phyloP scores from a whole-genome alignment of 2,888 invertebrate species.

The Drosophila affinis region DNA sequence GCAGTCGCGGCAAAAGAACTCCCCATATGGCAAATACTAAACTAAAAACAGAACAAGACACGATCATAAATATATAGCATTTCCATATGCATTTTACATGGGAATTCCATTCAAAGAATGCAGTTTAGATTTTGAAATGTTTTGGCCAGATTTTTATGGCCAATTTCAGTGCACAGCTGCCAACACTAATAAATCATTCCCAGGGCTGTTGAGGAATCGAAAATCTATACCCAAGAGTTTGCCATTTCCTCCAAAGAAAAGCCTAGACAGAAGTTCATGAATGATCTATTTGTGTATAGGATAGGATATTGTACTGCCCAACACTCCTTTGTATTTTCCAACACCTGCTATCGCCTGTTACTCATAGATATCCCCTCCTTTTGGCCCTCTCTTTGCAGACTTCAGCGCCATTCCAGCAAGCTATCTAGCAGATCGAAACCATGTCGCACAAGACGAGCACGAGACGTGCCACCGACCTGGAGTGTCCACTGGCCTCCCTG shows the following conservation, averaged over 20 bases:
- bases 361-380: neutral
- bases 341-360: neutral
- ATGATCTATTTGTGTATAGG: no score
- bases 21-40: neutral
- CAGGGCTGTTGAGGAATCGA: no score
- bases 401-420: constrained; percentile 22
- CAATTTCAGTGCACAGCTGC: neutral
- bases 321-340: neutral
- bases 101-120: neutral
- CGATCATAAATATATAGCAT: neutral
- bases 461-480: constrained; percentile 81
- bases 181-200: neutral
- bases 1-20: neutral
- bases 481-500: constrained; percentile 87
- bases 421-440: constrained; percentile 29
- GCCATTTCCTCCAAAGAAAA: neutral
- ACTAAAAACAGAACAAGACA: neutral
- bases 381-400: constrained; percentile 35
- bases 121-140: neutral
- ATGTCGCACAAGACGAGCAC: constrained; percentile 83
- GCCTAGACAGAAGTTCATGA: no score
- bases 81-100: neutral
- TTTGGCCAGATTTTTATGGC: neutral
- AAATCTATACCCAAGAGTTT: neutral
- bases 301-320: neutral